Percentiles rank a stretch among this genome's conserved stretches.
phyloP scores from a whole-genome alignment of 2,797 vertebrate genomes.

The Podarcis lilfordi region DNA sequence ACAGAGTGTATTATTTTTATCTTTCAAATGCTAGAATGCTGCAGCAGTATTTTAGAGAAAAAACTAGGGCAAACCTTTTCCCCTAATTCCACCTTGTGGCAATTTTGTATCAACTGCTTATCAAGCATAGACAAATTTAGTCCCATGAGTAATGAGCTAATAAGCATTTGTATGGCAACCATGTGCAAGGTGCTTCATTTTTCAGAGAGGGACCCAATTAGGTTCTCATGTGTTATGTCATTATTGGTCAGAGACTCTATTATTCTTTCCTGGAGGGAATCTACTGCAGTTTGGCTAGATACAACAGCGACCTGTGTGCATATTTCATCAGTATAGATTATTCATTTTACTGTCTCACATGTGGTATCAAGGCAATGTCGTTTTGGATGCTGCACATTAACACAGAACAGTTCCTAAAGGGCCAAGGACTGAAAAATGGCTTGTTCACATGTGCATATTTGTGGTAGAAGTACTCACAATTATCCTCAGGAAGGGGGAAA shows the following conservation, averaged over 20 bases:
- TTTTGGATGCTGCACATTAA: not conserved
- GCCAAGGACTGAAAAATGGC: not conserved
- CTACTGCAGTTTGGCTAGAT: not conserved
- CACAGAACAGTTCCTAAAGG: not conserved
- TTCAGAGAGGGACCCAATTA: conserved; percentile 20
- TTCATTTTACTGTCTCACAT: conserved; percentile 1
- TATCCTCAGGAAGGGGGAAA: not conserved
- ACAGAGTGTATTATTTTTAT: conserved; percentile 3
- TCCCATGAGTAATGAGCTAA: conserved; percentile 3
- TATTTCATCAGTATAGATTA: conserved; percentile 3
- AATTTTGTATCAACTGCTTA: not conserved
- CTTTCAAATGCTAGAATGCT: not conserved
- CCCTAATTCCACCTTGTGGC: not conserved
- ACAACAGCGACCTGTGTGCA: not conserved
- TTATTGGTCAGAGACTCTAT: conserved; percentile 25
- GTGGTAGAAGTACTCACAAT: not conserved
- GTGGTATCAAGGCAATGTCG: not conserved
- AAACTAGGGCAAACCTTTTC: not conserved
- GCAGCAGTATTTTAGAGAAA: not conserved
- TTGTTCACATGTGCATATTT: not conserved
- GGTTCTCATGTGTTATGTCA: conserved; percentile 6
- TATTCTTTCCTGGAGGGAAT: conserved; percentile 23
- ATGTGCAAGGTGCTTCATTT: not conserved
- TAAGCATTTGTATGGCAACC: conserved; percentile 18
- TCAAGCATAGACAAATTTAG: conserved; percentile 4